These are phyloP conservation scores for Lepidurus apus DNA, from an alignment of 1,140 invertebrate genomes.

Conservation along the genomic window DNA sequence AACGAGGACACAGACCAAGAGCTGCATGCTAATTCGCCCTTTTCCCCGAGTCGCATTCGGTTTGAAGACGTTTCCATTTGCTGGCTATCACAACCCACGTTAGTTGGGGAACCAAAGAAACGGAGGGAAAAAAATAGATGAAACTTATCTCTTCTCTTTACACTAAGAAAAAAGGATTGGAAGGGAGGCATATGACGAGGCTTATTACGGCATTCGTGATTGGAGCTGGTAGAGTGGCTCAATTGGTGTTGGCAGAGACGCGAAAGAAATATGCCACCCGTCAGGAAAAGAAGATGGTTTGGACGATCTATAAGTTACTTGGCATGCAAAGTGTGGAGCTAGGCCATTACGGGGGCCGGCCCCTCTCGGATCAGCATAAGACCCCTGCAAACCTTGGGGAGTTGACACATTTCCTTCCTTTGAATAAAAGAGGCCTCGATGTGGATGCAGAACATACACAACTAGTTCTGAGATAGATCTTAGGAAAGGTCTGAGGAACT, in stretches of 20 bases:
- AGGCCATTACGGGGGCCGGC: constrained; percentile 6
- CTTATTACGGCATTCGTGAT: constrained; percentile 15
- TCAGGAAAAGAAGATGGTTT: neutral
- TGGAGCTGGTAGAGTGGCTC: neutral
- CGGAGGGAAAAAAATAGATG: neutral
- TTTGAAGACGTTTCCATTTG: neutral
- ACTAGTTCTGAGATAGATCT: neutral
- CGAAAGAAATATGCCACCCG: neutral
- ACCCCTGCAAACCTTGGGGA: constrained; percentile 12
- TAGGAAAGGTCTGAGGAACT: neutral
- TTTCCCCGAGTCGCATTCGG: neutral
- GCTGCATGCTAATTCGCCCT: constrained; percentile 1
- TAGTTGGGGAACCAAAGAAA: neutral
- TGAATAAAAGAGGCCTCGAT: neutral
- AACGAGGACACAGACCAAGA: constrained; percentile 9
- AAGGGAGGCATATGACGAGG: constrained; percentile 13
- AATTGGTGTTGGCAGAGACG: neutral
- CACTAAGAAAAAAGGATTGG: neutral
- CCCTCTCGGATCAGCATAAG: constrained; percentile 18
- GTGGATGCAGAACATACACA: neutral
- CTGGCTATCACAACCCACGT: neutral
- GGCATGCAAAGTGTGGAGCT: constrained; percentile 18
- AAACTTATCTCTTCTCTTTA: neutral
- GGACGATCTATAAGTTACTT: constrained; percentile 11
- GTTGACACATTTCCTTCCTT: constrained; percentile 17